Percentiles rank a stretch among this genome's conserved stretches.
These are phyloP conservation scores for Endomychus coccineus DNA, from an alignment of 2,888 invertebrate species.

Conservation along the genomic window DNA sequence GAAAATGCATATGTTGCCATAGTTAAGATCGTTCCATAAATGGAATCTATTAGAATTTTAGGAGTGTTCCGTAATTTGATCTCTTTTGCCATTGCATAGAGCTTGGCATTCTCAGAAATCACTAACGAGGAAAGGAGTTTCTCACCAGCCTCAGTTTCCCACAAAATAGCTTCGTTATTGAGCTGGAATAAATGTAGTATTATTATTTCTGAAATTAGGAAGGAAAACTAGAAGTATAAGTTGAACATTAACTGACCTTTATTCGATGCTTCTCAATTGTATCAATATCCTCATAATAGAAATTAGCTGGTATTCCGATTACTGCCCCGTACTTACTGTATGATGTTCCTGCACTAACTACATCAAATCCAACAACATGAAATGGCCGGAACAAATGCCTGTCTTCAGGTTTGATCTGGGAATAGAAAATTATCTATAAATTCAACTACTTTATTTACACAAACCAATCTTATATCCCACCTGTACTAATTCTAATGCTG, in stretches of 20 bases:
- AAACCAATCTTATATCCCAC: not conserved
- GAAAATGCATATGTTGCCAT: conserved; percentile 49
- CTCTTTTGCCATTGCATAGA: conserved; percentile 73
- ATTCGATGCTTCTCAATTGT: conserved; percentile 55
- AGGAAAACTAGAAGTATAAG: too few relatives aligned
- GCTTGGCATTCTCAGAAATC: conserved; percentile 69
- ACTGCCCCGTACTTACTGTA: conserved; percentile 52
- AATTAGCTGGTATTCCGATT: conserved; percentile 70
- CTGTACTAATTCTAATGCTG: conserved; percentile 45
- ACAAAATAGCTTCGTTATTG: conserved; percentile 55
- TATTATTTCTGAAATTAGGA: too few relatives aligned
- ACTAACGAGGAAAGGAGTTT: conserved; percentile 59
- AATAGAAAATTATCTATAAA: conserved; percentile 10
- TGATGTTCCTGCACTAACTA: conserved; percentile 59
- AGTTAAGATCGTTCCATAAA: conserved; percentile 47
- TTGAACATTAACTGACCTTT: conserved; percentile 41
- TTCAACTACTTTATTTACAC: conserved; percentile 1
- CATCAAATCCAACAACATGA: conserved; percentile 64
- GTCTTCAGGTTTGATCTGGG: conserved; percentile 44
- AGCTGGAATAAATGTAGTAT: conserved; percentile 44
- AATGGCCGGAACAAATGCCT: conserved; percentile 56
- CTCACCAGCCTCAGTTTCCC: conserved; percentile 56
- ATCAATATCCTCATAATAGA: conserved; percentile 49
- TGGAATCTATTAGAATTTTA: conserved; percentile 51
- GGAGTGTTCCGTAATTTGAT: conserved; percentile 56